phyloP scores from a whole-genome alignment of 1,140 invertebrate species.

The Drosophila grimshawi region DNA sequence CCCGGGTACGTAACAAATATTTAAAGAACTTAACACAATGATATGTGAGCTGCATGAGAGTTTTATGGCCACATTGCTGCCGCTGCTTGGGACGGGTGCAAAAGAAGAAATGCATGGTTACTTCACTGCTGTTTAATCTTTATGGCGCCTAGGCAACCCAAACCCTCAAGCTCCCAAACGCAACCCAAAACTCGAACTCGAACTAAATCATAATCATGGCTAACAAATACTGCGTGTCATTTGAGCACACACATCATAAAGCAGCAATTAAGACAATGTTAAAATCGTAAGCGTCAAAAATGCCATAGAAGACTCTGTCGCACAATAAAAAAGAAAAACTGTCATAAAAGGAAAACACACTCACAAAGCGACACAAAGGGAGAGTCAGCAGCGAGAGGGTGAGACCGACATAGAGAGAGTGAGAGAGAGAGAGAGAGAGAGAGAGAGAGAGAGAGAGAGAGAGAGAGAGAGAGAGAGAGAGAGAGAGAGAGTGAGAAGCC shows the following conservation, averaged over 20 bases:
- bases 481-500: not conserved
- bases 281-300: constrained; percentile 81
- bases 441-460: not conserved
- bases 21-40: constrained; percentile 77
- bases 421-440: not conserved
- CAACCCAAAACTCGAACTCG: constrained; percentile 20
- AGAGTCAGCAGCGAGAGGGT: not conserved
- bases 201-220: constrained; percentile 80
- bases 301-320: constrained; percentile 73
- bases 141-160: constrained; percentile 54
- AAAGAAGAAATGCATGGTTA: constrained; percentile 56
- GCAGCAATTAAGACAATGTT: constrained; percentile 82
- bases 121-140: constrained; percentile 71
- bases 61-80: constrained; percentile 36
- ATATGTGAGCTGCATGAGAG: constrained; percentile 63
- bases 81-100: constrained; percentile 47
- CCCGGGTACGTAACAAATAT: constrained; percentile 61
- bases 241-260: constrained; percentile 80
- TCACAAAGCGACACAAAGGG: constrained; percentile 13
- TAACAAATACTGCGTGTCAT: constrained; percentile 76
- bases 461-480: not conserved
- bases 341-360: constrained; percentile 63
- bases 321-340: constrained; percentile 76
- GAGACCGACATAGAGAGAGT: not conserved
- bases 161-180: not conserved